Percentiles rank a stretch among this genome's conserved stretches.
Conservation (phyloP, 2,888 invertebrate species). For the Pammene aurita region DNA sequence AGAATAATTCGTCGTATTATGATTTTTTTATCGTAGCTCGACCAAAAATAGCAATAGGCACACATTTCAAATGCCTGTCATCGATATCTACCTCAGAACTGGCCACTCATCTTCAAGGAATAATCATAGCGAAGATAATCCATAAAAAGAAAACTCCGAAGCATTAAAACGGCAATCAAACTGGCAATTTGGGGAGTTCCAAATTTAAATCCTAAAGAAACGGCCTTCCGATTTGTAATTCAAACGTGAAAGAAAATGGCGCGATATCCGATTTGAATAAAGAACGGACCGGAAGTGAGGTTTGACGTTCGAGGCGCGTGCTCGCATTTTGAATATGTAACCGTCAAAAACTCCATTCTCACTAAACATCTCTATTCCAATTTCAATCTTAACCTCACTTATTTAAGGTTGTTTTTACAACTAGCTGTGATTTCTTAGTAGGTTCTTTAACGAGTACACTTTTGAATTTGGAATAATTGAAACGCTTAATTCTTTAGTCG, state of each 20-base stretch:
- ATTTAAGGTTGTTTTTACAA: neutral
- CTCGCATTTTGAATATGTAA: slow-evolving; percentile 31
- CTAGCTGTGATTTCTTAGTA: neutral
- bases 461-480: slow-evolving; percentile 49
- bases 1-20: too few relatives aligned
- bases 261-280: slow-evolving; percentile 74
- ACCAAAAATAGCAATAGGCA: too few relatives aligned
- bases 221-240: slow-evolving; percentile 78
- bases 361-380: neutral
- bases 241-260: slow-evolving; percentile 77
- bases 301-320: slow-evolving; percentile 42
- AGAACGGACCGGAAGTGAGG: slow-evolving; percentile 52
- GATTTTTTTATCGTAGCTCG: too few relatives aligned
- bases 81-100: slow-evolving; percentile 31
- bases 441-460: neutral
- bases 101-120: slow-evolving; percentile 53
- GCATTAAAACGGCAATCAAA: slow-evolving; percentile 80
- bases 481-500: slow-evolving; percentile 50
- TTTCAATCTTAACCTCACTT: neutral
- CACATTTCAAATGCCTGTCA: neutral
- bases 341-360: slow-evolving; percentile 15
- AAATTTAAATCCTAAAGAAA: slow-evolving; percentile 75
- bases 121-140: slow-evolving; percentile 55
- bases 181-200: slow-evolving; percentile 73
- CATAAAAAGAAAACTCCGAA: slow-evolving; percentile 65